These are phyloP conservation scores for Strigamia crassipes DNA, from an alignment of 2,888 invertebrate genomes.

Conservation along the genomic window DNA sequence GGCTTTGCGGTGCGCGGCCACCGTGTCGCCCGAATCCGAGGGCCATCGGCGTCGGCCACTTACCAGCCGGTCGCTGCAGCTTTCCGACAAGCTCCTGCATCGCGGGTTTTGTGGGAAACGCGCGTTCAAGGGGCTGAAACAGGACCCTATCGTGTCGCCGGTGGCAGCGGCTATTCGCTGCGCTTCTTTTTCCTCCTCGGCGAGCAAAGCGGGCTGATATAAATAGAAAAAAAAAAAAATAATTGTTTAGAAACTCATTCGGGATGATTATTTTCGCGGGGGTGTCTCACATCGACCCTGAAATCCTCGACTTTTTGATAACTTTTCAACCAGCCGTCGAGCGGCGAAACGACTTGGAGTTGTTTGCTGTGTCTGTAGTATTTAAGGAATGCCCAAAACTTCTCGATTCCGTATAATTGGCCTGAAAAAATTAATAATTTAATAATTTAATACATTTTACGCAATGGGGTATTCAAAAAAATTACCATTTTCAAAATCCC, in stretches of 20 bases:
- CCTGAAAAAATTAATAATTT: conserved; percentile 63
- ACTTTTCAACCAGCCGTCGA: conserved; percentile 73
- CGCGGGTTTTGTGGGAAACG: not conserved
- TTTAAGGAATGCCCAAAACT: conserved; percentile 98
- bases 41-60: not conserved
- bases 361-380: conserved; percentile 84
- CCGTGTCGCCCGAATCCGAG: conserved; percentile 33
- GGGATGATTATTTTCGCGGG: no score
- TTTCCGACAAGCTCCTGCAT: conserved; percentile 12
- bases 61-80: not conserved
- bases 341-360: conserved; percentile 73
- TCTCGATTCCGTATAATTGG: conserved; percentile 96
- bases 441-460: no score
- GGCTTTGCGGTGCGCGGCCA: not conserved
- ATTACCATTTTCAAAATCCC: conserved; percentile 83
- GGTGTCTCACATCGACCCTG: conserved; percentile 53
- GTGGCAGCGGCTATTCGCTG: not conserved
- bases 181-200: conserved; percentile 37
- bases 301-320: conserved; percentile 91
- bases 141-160: not conserved
- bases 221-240: no score
- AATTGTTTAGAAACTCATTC: no score
- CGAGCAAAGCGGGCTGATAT: conserved; percentile 4
- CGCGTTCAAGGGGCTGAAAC: not conserved
- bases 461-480: no score